A percentile compares a stretch with the other conserved stretches of the same genome.
phyloP scores from a whole-genome alignment of 2,797 vertebrate genomes.

The Acanthurus lineatus region DNA sequence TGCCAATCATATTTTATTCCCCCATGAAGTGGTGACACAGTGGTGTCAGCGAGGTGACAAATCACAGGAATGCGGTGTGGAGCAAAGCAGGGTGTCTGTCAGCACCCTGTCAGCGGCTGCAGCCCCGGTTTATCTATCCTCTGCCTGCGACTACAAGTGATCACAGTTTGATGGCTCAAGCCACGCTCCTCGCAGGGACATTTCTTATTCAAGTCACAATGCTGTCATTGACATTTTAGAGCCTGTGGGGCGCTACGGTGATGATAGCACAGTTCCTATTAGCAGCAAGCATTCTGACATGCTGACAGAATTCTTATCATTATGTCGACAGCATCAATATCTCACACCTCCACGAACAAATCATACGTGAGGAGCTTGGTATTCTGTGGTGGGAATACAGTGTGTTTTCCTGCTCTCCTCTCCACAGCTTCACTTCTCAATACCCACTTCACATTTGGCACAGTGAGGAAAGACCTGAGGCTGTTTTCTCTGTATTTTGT shows the following conservation, averaged over 20 bases:
- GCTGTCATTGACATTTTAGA: slow-evolving; percentile 74
- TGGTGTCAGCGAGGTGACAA: slow-evolving; percentile 70
- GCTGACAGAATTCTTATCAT: slow-evolving; percentile 69
- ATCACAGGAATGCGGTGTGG: slow-evolving; percentile 65
- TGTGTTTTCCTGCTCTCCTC: slow-evolving; percentile 6
- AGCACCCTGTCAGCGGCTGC: slow-evolving; percentile 72
- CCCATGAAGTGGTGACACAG: slow-evolving; percentile 66
- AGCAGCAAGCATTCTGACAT: slow-evolving; percentile 59
- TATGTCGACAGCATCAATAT: slow-evolving; percentile 55
- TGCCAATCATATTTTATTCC: slow-evolving; percentile 70
- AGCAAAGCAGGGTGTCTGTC: slow-evolving; percentile 67
- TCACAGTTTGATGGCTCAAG: slow-evolving; percentile 82
- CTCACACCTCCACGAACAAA: slow-evolving; percentile 64
- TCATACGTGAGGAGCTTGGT: slow-evolving; percentile 29
- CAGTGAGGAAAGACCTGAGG: slow-evolving; percentile 10
- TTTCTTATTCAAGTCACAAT: slow-evolving; percentile 83
- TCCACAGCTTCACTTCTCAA: slow-evolving; percentile 30
- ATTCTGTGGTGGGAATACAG: slow-evolving; percentile 16
- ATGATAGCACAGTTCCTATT: slow-evolving; percentile 73
- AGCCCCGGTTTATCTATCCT: slow-evolving; percentile 69
- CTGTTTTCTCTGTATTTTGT: not conserved
- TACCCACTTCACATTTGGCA: slow-evolving; percentile 19
- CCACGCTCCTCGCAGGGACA: slow-evolving; percentile 63
- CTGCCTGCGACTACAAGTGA: slow-evolving; percentile 79
- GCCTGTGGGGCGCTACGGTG: slow-evolving; percentile 47